Evolutionary conservation across 2,888 invertebrate genomes (phyloP), one percentile per base, ranked within the genome.

Genomic region (Rhaphigaster nebulosa): DNA sequence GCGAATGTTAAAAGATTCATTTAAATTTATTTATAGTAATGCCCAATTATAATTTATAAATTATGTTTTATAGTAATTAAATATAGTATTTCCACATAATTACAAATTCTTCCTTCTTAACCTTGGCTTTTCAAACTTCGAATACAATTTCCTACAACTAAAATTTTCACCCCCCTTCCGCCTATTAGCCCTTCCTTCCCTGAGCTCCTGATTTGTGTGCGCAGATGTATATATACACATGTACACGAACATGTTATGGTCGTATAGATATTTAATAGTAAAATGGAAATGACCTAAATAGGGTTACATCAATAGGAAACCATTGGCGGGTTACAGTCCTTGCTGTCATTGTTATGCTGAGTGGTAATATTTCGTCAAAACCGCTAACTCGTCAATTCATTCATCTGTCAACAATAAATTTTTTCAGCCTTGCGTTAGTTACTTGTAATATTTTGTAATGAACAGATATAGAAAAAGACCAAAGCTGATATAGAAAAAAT

Each of bases 341-440:
- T 52, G 90, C 70, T 20, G 50, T 3, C 54, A 38, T 76, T 90
- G 90, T 90, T 90, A 29, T 90, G 90, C 90, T 90, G 76, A 90
- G 26, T 84, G 1, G 52, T 20, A 6, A 38, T 26, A 90, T 84
- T 90, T 90, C 45, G 41, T 18, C 6, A n/a, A 90, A 87, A 87
- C 54, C 52, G 90, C 60, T 20, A 54, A 41, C 84, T 90, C 87
- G 52, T 84, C 87, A 87, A 90, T 90, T 90, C 87, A 45, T 41
- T 45, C 84, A 41, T 84, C 80, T 90, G 90, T 90, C 90, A 90
- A 90, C 90, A 87, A 50, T 89, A 45, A 76, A 45, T 54, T 70
- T 60, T 45, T 80, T 89, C n/a, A 52, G 50, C 45, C 52, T 89
- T 70, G 50, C 60, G 76, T 89, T 89, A 38, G 60, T 89, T 80